These are phyloP conservation scores for Tubulanus polymorphus DNA, from an alignment of 2,888 invertebrate species.

Conservation along the genomic window DNA sequence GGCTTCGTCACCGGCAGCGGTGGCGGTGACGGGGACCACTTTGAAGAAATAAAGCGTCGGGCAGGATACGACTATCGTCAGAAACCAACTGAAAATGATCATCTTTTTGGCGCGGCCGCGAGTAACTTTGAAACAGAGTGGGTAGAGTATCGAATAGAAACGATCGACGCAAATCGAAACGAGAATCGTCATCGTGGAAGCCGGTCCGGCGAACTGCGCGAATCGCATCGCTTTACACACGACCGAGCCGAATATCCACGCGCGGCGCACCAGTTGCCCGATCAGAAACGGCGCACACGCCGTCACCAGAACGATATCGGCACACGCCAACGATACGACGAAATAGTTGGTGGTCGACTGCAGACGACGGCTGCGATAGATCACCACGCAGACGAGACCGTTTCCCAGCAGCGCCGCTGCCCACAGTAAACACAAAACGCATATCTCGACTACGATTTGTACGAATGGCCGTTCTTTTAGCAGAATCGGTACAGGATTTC, in stretches of 20 bases:
- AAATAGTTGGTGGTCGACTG: conserved; percentile 52
- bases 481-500: no score
- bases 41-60: conserved; percentile 38
- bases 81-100: conserved; percentile 31
- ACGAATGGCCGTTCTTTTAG: not conserved
- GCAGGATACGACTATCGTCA: conserved; percentile 25
- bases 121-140: conserved; percentile 48
- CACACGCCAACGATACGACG: conserved; percentile 37
- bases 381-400: conserved; percentile 43
- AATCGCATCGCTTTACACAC: conserved; percentile 39
- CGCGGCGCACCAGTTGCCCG: conserved; percentile 19
- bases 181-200: conserved; percentile 31
- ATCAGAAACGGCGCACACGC: conserved; percentile 33
- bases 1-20: not conserved
- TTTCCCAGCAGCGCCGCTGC: conserved; percentile 33
- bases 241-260: conserved; percentile 32
- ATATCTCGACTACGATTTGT: conserved; percentile 6
- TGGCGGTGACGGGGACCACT: conserved; percentile 5
- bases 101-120: conserved; percentile 41
- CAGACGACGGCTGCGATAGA: conserved; percentile 43
- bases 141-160: conserved; percentile 50
- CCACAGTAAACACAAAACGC: conserved; percentile 25
- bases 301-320: conserved; percentile 32
- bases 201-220: conserved; percentile 28
- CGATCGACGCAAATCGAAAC: conserved; percentile 42